These are phyloP conservation scores for Hermetia illucens DNA, from an alignment of 1,140 invertebrate species.

Conservation along the genomic window DNA sequence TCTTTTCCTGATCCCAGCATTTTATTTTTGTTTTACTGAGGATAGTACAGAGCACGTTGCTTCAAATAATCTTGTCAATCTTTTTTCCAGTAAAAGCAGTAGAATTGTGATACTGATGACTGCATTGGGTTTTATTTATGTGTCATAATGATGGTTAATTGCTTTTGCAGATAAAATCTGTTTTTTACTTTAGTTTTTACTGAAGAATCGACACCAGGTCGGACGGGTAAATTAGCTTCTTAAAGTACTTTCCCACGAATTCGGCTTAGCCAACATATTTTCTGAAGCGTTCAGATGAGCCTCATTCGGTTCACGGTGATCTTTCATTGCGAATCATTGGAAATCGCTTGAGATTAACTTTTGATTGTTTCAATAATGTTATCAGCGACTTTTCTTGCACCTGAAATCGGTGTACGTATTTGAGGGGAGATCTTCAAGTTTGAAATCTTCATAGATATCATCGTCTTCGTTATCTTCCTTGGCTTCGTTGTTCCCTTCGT, in stretches of 20 bases:
- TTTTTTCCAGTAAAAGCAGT: too few relatives aligned
- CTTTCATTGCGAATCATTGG: constrained; percentile 33
- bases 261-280: constrained; percentile 25
- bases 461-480: constrained; percentile 24
- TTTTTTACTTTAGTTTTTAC: too few relatives aligned
- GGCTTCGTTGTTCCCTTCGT: constrained; percentile 20
- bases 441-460: constrained; percentile 13
- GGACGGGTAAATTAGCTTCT: constrained; percentile 28
- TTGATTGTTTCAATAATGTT: constrained; percentile 37
- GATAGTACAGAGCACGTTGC: too few relatives aligned
- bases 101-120: too few relatives aligned
- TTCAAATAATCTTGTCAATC: too few relatives aligned
- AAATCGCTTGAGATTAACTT: constrained; percentile 19
- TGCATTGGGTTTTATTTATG: too few relatives aligned
- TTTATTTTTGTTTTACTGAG: too few relatives aligned
- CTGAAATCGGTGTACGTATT: constrained; percentile 21
- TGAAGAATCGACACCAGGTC: constrained; percentile 65
- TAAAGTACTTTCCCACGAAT: constrained; percentile 23
- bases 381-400: constrained; percentile 35
- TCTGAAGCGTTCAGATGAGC: not conserved
- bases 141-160: too few relatives aligned
- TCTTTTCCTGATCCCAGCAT: too few relatives aligned
- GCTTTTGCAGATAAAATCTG: too few relatives aligned
- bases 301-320: not conserved
- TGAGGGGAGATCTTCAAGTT: constrained; percentile 4